Evolutionary conservation across 2,797 vertebrate species (phyloP), one percentile per base, ranked within the genome.

Genomic region (Alcedo atthis): DNA sequence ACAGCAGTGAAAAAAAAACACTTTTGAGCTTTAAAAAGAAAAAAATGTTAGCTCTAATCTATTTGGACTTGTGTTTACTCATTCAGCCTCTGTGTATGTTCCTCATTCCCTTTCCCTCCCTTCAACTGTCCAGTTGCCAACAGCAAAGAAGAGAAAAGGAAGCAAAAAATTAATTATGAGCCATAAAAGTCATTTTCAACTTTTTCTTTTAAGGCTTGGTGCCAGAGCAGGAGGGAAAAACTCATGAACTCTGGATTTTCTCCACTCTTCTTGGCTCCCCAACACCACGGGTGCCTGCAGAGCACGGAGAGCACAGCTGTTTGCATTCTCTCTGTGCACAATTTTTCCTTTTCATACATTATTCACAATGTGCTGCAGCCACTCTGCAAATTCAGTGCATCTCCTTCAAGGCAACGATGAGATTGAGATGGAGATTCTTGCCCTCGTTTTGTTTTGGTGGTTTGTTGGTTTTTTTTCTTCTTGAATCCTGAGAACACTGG

Each of bases 361-460:
- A 96, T 95, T 96, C 94, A 96, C 85, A 91, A 74, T 73, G 92
- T 92, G 84, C 81, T 89, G 78, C 77, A 96, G 85, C 84, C 90
- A 70, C 89, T 94, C 87, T 33, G 75, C 82, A 94, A 95, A 96
- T 94, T 92, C 91, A 74, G 68, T 90, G 70, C 68, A 79, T 95
- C 77, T 92, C 81, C 89, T 94, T 92, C 84, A 74, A 95, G 48
- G 81, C 95, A 96, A 96, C 70, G 20, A 96, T 95, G 96, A 97
- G 96, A 97, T 71, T 95, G 95, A 97, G 96, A 97, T 95, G 95
- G 94, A 97, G 95, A 97, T 95, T 92, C 76, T 74, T 89, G 91
- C 79, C 81, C 76, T 85, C 78, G 24, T 58, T 81, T 74, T 68
- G 37, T 40, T 40, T 40, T 40, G 37, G 37, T 40, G 37, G 37